These are phyloP conservation scores for Oryzias woworae DNA, from an alignment of 2,113 vertebrate genomes.

Conservation along the genomic window DNA sequence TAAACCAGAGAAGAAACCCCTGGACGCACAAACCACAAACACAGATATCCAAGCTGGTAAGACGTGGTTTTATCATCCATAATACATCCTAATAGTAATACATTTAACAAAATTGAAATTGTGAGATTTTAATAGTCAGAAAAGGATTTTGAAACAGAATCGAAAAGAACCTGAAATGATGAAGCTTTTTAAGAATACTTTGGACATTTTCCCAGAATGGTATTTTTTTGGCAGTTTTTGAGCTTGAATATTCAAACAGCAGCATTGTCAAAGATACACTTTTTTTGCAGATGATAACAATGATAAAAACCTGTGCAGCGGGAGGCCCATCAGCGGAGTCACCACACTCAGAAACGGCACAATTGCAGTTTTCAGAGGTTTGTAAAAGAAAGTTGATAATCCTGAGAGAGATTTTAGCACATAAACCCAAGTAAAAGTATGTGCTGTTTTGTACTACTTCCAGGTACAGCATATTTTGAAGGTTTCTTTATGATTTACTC, in stretches of 20 bases:
- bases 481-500: too few species aligned
- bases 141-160: too few species aligned
- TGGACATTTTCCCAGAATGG: too few species aligned
- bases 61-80: not conserved
- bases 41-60: constrained; percentile 68
- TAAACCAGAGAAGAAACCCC: constrained; percentile 52
- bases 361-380: constrained; percentile 89
- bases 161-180: too few species aligned
- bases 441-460: too few species aligned
- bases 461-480: too few species aligned
- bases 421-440: too few species aligned
- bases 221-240: not conserved
- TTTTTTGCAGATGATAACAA: constrained; percentile 71
- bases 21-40: constrained; percentile 6
- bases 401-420: too few species aligned
- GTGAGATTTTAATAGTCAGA: too few species aligned
- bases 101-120: not conserved
- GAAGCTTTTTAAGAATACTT: too few species aligned
- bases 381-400: constrained; percentile 2
- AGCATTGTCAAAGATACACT: constrained; percentile 6
- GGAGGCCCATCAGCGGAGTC: constrained; percentile 82
- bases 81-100: not conserved
- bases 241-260: not conserved
- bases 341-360: constrained; percentile 91
- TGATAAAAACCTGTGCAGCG: constrained; percentile 87